These are phyloP conservation scores for Cydia amplana DNA, from an alignment of 1,140 invertebrate genomes.

Conservation along the genomic window DNA sequence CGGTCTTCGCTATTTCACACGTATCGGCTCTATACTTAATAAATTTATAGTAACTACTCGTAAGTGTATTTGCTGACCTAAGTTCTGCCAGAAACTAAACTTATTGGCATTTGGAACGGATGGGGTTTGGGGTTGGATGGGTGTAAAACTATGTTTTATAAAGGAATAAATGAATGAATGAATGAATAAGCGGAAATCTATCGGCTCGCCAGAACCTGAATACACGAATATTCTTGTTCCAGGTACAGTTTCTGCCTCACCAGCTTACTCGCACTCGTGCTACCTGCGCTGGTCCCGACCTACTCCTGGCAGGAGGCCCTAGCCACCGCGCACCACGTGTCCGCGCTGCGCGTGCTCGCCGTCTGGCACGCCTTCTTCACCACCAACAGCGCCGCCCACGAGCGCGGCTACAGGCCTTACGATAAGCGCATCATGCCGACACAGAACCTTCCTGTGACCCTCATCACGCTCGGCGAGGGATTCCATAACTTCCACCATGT, in stretches of 20 bases:
- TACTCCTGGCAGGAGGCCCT: slow-evolving; percentile 90
- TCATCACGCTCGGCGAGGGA: slow-evolving; percentile 74
- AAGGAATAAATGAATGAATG: too few relatives aligned
- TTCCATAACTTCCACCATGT: slow-evolving; percentile 97
- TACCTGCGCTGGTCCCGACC: slow-evolving; percentile 90
- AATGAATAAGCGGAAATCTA: not conserved
- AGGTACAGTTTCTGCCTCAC: slow-evolving; percentile 40
- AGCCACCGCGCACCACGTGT: slow-evolving; percentile 76
- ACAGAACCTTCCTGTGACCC: slow-evolving; percentile 36
- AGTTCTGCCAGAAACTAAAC: too few relatives aligned
- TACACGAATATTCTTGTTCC: not conserved
- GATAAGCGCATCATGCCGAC: slow-evolving; percentile 74
- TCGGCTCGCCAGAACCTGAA: not conserved
- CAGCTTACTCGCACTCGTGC: slow-evolving; percentile 84
- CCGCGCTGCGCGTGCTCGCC: slow-evolving; percentile 75
- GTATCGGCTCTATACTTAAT: too few relatives aligned
- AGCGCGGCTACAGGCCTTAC: slow-evolving; percentile 82
- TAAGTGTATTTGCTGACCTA: too few relatives aligned
- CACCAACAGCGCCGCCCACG: slow-evolving; percentile 87
- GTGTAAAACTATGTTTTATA: too few relatives aligned
- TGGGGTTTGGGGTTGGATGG: too few relatives aligned
- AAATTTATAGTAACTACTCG: too few relatives aligned
- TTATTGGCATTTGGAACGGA: not conserved
- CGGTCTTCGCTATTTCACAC: too few relatives aligned
- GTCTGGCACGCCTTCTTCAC: slow-evolving; percentile 88